Evolutionary conservation across 2,888 invertebrate species (phyloP).

Genomic region (Zaprionus obscuricornis): DNA sequence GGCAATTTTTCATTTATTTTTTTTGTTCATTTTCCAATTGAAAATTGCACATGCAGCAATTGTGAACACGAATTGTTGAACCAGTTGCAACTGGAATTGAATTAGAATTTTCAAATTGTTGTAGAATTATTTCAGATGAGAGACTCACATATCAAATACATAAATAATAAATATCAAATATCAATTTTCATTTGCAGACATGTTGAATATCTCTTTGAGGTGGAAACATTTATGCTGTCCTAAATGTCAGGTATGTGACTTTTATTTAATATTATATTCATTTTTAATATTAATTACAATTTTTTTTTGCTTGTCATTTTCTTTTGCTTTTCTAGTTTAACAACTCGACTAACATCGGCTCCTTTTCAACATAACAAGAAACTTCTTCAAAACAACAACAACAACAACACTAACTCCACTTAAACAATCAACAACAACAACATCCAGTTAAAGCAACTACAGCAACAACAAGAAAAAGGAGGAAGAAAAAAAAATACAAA

Average conservation of each 20-base stretch:
- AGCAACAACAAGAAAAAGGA: conserved; percentile 17
- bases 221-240: conserved; percentile 80
- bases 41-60: conserved; percentile 31
- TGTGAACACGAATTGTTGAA: not conserved
- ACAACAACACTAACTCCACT: conserved; percentile 56
- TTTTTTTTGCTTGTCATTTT: not conserved
- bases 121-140: not conserved
- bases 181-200: conserved; percentile 77
- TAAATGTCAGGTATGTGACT: conserved; percentile 80
- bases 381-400: conserved; percentile 62
- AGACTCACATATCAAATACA: no score
- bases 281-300: not conserved
- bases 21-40: conserved; percentile 55
- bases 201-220: conserved; percentile 81
- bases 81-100: conserved; percentile 6
- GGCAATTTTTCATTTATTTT: conserved; percentile 37
- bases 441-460: conserved; percentile 13
- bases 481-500: conserved; percentile 32
- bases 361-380: conserved; percentile 82
- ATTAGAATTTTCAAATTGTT: not conserved
- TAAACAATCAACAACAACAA: conserved; percentile 36
- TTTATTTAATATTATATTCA: no score
- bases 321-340: conserved; percentile 64
- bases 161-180: not conserved
- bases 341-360: conserved; percentile 69